phyloP scores from a whole-genome alignment of 2,797 vertebrate genomes.

The Lateolabrax maculatus region DNA sequence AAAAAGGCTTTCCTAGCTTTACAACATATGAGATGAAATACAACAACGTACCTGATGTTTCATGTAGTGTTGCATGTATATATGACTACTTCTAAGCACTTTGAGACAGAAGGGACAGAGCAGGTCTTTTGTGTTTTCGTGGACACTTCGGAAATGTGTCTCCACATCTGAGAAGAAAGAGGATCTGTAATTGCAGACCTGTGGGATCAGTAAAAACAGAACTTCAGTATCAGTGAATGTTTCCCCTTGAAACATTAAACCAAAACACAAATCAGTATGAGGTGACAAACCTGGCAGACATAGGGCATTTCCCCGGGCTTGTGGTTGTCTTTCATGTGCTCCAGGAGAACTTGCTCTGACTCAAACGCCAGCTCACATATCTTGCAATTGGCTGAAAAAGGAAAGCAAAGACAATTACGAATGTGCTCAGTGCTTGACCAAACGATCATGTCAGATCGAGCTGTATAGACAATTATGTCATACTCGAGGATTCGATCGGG shows the following conservation, averaged over 20 bases:
- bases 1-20: background rate
- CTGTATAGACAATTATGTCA: background rate
- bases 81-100: slow-evolving; percentile 93
- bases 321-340: slow-evolving; percentile 99
- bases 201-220: slow-evolving; percentile 56
- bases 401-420: slow-evolving; percentile 6
- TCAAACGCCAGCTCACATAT: slow-evolving; percentile 99
- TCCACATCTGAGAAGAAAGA: slow-evolving; percentile 98
- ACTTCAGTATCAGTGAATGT: slow-evolving; percentile 20
- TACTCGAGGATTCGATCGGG: slow-evolving; percentile 95
- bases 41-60: slow-evolving; percentile 93
- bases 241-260: background rate
- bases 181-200: slow-evolving; percentile 97
- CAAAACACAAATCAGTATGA: background rate
- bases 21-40: background rate
- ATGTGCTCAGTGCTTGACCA: background rate
- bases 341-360: slow-evolving; percentile 96
- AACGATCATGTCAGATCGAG: background rate
- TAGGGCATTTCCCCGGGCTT: slow-evolving; percentile 99
- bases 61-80: slow-evolving; percentile 98
- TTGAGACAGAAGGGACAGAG: slow-evolving; percentile 99
- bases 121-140: slow-evolving; percentile 97
- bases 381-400: slow-evolving; percentile 94
- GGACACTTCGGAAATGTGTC: slow-evolving; percentile 93
- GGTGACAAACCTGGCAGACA: slow-evolving; percentile 92